Evolutionary conservation across 64 coral and sea anemone species (phyloP).

Genomic region (Montipora foliosa): DNA sequence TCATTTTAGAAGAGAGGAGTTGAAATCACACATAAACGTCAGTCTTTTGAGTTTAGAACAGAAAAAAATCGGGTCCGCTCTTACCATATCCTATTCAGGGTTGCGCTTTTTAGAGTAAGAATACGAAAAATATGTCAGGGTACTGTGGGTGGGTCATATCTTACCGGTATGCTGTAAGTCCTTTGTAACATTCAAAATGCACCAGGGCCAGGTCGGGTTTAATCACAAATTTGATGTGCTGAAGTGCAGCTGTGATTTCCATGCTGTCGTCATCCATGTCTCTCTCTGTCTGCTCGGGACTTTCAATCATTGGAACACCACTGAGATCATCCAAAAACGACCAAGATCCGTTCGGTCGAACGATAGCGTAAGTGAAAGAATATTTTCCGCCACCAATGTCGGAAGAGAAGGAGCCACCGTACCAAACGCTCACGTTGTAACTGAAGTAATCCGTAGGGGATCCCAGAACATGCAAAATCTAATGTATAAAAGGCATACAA

Average conservation of each 20-base stretch:
- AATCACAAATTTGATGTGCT: not conserved
- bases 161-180: conserved; percentile 2
- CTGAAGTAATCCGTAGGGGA: conserved; percentile 1
- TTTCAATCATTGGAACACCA: not conserved
- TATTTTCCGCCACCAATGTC: conserved; percentile 2
- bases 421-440: not conserved
- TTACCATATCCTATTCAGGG: too few relatives aligned
- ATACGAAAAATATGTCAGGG: too few relatives aligned
- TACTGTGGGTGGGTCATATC: not conserved
- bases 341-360: conserved; percentile 9
- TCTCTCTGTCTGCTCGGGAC: not conserved
- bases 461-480: conserved; percentile 30
- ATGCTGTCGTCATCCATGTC: not conserved
- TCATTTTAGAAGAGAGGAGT: too few relatives aligned
- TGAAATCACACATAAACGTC: too few relatives aligned
- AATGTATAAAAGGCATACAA: too few relatives aligned
- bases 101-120: too few relatives aligned
- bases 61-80: too few relatives aligned
- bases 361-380: not conserved
- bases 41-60: too few relatives aligned
- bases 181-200: conserved; percentile 5
- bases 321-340: conserved; percentile 24
- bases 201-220: not conserved
- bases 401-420: not conserved
- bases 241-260: conserved; percentile 9